Evolutionary conservation across 2,888 invertebrate species (phyloP).

Genomic region (Baccha elongata): DNA sequence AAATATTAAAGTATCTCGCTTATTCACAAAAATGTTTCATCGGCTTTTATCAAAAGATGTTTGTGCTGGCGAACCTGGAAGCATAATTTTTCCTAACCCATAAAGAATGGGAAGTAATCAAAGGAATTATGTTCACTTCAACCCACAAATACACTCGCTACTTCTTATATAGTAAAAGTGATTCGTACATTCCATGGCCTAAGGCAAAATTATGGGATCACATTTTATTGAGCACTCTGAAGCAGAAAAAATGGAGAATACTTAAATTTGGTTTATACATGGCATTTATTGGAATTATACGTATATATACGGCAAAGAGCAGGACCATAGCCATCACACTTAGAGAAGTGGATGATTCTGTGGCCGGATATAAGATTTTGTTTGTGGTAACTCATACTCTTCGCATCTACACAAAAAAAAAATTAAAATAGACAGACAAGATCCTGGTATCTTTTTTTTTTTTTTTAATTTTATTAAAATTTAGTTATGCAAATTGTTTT

Average conservation of each 20-base stretch:
- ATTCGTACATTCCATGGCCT: constrained; percentile 26
- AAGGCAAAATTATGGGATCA: constrained; percentile 35
- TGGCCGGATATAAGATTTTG: background rate
- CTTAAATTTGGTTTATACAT: constrained; percentile 21
- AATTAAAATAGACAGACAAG: background rate
- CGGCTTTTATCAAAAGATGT: background rate
- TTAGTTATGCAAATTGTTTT: constrained; percentile 60
- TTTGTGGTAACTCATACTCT: background rate
- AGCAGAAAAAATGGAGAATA: constrained; percentile 16
- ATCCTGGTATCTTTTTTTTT: constrained; percentile 13
- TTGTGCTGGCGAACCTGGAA: background rate
- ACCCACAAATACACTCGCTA: background rate
- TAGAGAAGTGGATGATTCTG: background rate
- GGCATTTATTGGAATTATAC: background rate
- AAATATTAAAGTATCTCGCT: constrained; percentile 20
- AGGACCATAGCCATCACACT: no score
- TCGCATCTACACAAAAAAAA: background rate
- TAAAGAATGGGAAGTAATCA: constrained; percentile 37
- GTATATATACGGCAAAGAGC: no score
- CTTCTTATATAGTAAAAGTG: constrained; percentile 12
- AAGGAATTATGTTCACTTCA: constrained; percentile 46
- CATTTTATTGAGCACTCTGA: constrained; percentile 33
- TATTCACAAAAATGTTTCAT: constrained; percentile 13
- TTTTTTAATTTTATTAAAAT: constrained; percentile 46
- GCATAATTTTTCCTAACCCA: constrained; percentile 18